Evolutionary conservation across 1,140 invertebrate species (phyloP).

Genomic region (Planococcus citri): DNA sequence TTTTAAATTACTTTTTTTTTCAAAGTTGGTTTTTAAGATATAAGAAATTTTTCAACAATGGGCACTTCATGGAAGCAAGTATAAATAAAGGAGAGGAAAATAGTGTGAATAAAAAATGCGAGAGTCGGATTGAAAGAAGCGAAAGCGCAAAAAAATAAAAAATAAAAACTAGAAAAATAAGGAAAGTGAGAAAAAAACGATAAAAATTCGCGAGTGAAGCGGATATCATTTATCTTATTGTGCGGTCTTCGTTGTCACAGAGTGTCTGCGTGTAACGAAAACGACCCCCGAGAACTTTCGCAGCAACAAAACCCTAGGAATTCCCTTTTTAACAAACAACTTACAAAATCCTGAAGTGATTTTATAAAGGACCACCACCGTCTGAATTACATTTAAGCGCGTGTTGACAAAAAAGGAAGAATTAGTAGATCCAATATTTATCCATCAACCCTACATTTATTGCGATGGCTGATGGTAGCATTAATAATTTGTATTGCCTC

Average conservation of each 20-base stretch:
- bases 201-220: conserved; percentile 2
- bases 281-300: conserved; percentile 1
- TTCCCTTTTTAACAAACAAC: conserved; percentile 3
- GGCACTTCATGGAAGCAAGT: not conserved
- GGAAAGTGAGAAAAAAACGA: not conserved
- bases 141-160: not conserved
- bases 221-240: conserved; percentile 7
- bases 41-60: not conserved
- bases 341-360: conserved; percentile 7
- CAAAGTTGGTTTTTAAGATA: not conserved
- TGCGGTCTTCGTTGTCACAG: not conserved
- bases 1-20: not conserved
- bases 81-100: not conserved
- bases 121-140: not conserved
- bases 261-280: not conserved
- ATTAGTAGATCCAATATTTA: not conserved
- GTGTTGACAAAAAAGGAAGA: not conserved
- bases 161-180: not conserved
- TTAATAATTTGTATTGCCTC: not conserved
- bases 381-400: not conserved
- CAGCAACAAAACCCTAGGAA: not conserved
- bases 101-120: not conserved
- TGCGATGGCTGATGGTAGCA: no score
- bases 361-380: not conserved
- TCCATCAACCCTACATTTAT: not conserved